Evolutionary conservation across 2,888 invertebrate genomes (phyloP).

Genomic region (Agrypnus murinus): DNA sequence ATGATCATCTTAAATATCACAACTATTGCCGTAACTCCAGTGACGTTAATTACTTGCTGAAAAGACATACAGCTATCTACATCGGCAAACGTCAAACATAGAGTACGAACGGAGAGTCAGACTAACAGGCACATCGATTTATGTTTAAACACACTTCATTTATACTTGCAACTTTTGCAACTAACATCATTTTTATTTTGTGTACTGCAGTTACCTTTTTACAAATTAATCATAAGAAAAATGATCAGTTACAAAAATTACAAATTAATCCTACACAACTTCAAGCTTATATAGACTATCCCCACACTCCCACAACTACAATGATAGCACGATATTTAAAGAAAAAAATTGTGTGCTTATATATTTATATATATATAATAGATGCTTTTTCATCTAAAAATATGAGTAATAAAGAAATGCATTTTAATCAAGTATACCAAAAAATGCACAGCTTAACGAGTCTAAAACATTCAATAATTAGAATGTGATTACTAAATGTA

Average conservation of each 20-base stretch:
- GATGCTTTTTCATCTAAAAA: background rate
- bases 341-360: no score
- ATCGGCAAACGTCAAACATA: conserved; percentile 55
- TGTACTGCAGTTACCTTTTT: no score
- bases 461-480: background rate
- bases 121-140: conserved; percentile 61
- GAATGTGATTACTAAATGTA: conserved; percentile 1
- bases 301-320: conserved; percentile 36
- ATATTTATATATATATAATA: background rate
- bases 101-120: conserved; percentile 58
- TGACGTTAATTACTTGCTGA: conserved; percentile 53
- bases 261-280: conserved; percentile 35
- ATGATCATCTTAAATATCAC: conserved; percentile 60
- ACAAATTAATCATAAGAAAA: no score
- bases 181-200: conserved; percentile 2
- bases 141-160: conserved; percentile 50
- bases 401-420: conserved; percentile 7
- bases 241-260: conserved; percentile 38
- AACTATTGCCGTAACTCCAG: conserved; percentile 62
- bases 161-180: conserved; percentile 33
- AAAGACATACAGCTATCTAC: conserved; percentile 52
- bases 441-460: conserved; percentile 1
- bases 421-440: background rate
- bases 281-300: conserved; percentile 33
- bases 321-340: conserved; percentile 22